A percentile compares a stretch with the other conserved stretches of the same genome.
Evolutionary conservation across 2,797 vertebrate species (phyloP).

Genomic region (Emydoidea blandingii): DNA sequence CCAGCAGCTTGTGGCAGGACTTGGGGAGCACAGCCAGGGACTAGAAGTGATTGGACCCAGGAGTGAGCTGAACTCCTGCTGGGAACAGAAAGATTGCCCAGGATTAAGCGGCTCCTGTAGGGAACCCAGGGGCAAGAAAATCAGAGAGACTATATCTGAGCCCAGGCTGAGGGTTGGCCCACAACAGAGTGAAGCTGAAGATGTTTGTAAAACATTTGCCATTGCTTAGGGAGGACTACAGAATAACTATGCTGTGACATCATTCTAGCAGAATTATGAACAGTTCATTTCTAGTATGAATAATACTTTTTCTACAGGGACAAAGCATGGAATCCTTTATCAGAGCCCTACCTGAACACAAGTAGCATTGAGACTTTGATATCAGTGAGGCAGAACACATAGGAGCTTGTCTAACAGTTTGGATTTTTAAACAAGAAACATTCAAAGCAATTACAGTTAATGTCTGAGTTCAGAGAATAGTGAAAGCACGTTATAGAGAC

Average conservation of each 20-base stretch:
- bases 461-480: slow-evolving; percentile 18
- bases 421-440: slow-evolving; percentile 1
- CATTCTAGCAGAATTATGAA: background rate
- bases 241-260: background rate
- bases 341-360: background rate
- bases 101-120: no score
- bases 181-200: background rate
- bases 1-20: no score
- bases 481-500: slow-evolving; percentile 3
- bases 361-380: background rate
- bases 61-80: no score
- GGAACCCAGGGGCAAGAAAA: no score
- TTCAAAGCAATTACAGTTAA: background rate
- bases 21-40: no score
- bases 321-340: background rate
- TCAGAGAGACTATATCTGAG: no score
- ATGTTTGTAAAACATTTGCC: background rate
- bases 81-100: no score
- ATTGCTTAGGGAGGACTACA: background rate
- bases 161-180: no score
- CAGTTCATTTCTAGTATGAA: background rate
- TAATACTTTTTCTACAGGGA: background rate
- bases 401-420: background rate
- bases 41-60: no score
- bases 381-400: accelerated